Evolutionary conservation across 1,140 invertebrate genomes (phyloP).

Genomic region (Octopus bimaculoides): DNA sequence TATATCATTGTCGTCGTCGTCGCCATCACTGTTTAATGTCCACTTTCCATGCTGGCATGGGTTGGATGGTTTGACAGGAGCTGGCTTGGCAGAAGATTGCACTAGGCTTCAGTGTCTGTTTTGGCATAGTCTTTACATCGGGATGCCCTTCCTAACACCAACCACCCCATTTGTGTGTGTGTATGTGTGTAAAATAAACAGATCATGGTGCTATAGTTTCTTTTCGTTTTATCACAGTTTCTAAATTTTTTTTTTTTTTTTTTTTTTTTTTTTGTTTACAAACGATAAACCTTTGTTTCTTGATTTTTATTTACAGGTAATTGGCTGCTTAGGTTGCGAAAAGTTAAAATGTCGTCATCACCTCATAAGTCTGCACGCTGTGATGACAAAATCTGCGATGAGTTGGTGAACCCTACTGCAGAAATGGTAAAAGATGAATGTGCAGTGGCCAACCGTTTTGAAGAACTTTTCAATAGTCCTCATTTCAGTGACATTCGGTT

Average conservation of each 20-base stretch:
- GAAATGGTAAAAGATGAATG: slow-evolving; percentile 34
- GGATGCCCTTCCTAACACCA: neutral
- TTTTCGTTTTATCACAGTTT: neutral
- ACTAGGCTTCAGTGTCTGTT: too few relatives aligned
- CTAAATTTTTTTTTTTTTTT: neutral
- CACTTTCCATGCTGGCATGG: too few relatives aligned
- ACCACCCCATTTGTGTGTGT: neutral
- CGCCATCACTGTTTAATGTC: too few relatives aligned
- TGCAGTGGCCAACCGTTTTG: slow-evolving; percentile 32
- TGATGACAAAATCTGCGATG: neutral
- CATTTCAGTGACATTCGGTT: slow-evolving; percentile 42
- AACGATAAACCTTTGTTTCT: neutral
- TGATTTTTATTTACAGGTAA: neutral
- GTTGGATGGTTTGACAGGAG: too few relatives aligned
- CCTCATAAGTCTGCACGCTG: neutral
- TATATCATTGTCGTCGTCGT: too few relatives aligned
- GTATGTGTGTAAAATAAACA: neutral
- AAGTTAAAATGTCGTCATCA: neutral
- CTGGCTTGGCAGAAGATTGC: too few relatives aligned
- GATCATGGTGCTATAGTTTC: neutral
- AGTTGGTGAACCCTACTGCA: slow-evolving; percentile 9
- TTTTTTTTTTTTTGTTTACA: neutral
- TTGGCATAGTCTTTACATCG: too few relatives aligned
- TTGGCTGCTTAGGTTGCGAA: neutral
- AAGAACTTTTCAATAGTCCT: slow-evolving; percentile 33